Evolutionary conservation across 2,113 vertebrate species (phyloP).

Genomic region (Xiphias gladius): DNA sequence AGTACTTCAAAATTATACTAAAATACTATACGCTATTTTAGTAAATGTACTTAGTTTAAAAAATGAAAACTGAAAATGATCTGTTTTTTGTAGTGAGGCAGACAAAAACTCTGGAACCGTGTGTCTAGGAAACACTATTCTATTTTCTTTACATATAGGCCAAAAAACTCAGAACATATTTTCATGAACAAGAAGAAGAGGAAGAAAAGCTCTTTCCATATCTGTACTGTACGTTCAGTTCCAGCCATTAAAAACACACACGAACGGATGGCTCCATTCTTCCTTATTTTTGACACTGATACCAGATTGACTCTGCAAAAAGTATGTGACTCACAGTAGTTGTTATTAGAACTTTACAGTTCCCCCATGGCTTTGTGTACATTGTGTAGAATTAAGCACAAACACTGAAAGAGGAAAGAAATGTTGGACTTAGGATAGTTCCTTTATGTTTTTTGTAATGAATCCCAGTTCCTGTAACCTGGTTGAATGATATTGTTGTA

Average conservation of each 20-base stretch:
- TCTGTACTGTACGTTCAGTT: background rate
- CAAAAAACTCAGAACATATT: background rate
- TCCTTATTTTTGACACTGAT: slow-evolving; percentile 26
- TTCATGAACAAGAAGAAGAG: slow-evolving; percentile 5
- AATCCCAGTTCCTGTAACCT: background rate
- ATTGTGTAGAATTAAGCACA: background rate
- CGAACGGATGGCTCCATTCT: background rate
- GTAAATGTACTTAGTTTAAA: too few species aligned
- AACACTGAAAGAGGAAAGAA: background rate
- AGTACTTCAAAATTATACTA: too few species aligned
- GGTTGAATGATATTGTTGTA: background rate
- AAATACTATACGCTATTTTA: too few species aligned
- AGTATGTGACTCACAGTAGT: background rate
- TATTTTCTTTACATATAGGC: too few species aligned
- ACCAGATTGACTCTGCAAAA: slow-evolving; percentile 5
- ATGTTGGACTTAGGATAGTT: background rate
- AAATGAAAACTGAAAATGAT: too few species aligned
- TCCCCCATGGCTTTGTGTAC: slow-evolving; percentile 5
- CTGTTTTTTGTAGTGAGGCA: too few species aligned
- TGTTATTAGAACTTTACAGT: background rate
- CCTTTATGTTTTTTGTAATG: background rate
- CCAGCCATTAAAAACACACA: slow-evolving; percentile 1
- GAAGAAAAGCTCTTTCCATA: slow-evolving; percentile 4
- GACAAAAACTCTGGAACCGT: too few species aligned
- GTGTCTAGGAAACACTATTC: too few species aligned